Evolutionary conservation across 2,797 vertebrate genomes (phyloP).

Genomic region (Smutsia temminckii): DNA sequence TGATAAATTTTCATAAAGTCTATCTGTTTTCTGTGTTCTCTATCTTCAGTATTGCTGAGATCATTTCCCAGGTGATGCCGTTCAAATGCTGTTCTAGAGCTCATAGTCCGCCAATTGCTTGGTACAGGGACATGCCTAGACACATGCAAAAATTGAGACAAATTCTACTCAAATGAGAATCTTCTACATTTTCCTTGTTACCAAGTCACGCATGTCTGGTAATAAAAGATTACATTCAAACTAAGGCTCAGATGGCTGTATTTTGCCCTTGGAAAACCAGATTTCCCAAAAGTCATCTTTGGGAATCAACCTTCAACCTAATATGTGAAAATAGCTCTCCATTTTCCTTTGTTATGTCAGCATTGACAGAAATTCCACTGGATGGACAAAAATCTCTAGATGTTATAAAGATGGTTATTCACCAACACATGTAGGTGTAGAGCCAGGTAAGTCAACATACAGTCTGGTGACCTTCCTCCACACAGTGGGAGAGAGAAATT

Average conservation of each 20-base stretch:
- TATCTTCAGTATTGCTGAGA: background rate
- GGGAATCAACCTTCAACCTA: background rate
- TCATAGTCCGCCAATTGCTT: background rate
- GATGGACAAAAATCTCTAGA: background rate
- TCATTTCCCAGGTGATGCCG: background rate
- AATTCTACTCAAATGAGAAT: background rate
- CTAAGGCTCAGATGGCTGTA: background rate
- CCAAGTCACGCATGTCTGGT: background rate
- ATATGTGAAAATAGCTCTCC: background rate
- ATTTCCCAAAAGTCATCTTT: background rate
- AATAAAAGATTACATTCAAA: background rate
- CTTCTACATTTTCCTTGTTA: background rate
- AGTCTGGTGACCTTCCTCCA: background rate
- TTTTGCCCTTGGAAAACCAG: background rate
- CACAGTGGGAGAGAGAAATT: background rate
- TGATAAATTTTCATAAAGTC: background rate
- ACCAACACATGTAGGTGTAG: background rate
- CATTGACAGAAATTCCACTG: background rate
- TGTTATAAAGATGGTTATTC: background rate
- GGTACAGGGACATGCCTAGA: background rate
- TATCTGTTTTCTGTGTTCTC: background rate
- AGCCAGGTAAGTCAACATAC: background rate
- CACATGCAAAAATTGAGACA: background rate
- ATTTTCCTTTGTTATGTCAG: background rate
- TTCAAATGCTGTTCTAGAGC: background rate